Evolutionary conservation across 2,113 vertebrate genomes (phyloP).

Genomic region (Nipponia nippon): DNA sequence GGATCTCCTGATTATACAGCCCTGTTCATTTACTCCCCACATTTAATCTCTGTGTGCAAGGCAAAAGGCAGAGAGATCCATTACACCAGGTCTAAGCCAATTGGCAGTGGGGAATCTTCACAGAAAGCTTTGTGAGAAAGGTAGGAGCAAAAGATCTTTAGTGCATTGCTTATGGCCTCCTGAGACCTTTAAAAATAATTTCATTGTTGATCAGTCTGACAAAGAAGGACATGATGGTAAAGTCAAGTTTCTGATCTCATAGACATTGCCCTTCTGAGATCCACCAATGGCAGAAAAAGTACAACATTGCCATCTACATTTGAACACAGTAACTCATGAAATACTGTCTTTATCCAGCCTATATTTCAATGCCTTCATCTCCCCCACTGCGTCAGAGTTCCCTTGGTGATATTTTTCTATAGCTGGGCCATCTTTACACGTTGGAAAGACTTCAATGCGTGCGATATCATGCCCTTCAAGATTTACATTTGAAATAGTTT

Average conservation of each 20-base stretch:
- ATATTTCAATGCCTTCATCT: neutral
- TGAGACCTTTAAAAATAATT: neutral
- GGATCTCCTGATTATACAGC: neutral
- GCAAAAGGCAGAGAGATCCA: neutral
- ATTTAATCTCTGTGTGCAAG: neutral
- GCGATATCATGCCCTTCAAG: neutral
- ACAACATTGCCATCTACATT: slow-evolving; percentile 44
- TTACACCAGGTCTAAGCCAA: neutral
- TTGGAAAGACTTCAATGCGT: neutral
- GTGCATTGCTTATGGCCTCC: neutral
- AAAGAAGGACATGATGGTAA: neutral
- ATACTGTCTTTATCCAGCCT: neutral
- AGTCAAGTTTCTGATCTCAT: neutral
- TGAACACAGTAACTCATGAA: neutral
- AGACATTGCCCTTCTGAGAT: neutral
- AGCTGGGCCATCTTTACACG: neutral
- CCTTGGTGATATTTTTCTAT: neutral
- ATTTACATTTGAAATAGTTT: slow-evolving; percentile 21
- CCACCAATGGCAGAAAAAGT: neutral
- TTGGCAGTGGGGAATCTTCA: neutral
- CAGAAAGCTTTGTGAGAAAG: neutral
- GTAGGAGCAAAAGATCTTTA: neutral
- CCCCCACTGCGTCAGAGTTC: neutral
- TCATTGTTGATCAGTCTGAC: neutral
- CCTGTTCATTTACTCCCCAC: fast-evolving